These are phyloP conservation scores for Pteruthius melanotis DNA, from an alignment of 2,113 vertebrate genomes.

Conservation along the genomic window DNA sequence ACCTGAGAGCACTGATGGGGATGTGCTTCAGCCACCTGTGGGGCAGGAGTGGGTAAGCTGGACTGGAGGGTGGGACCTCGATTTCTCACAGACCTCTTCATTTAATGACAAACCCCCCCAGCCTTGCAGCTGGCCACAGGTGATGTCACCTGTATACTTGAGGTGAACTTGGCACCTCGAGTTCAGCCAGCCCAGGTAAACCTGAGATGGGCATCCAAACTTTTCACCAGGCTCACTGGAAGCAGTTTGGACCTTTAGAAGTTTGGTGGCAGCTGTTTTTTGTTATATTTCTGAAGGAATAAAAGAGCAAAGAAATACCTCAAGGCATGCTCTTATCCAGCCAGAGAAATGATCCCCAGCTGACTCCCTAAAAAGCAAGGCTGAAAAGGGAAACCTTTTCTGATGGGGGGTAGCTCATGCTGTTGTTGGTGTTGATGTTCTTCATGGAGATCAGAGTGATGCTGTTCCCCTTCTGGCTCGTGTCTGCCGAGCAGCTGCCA, in stretches of 20 bases:
- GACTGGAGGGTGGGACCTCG: background rate
- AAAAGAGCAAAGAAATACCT: background rate
- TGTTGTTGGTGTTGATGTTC: conserved; percentile 80
- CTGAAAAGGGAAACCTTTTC: conserved; percentile 61
- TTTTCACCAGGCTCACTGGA: background rate
- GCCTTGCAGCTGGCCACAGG: background rate
- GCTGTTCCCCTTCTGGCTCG: conserved; percentile 75
- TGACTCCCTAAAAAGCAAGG: background rate
- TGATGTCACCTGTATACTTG: background rate
- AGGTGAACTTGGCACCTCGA: background rate
- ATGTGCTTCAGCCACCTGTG: background rate
- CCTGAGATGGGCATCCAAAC: background rate
- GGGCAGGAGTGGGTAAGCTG: background rate
- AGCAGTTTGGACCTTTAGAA: background rate
- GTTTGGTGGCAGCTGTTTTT: background rate
- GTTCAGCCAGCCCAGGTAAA: background rate
- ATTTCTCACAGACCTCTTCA: background rate
- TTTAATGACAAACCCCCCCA: background rate
- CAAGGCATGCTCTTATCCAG: background rate
- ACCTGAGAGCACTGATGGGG: background rate
- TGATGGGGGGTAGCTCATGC: conserved; percentile 49
- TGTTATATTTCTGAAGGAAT: background rate
- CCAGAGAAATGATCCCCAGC: background rate
- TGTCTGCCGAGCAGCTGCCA: conserved; percentile 69
- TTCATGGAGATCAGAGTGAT: conserved; percentile 85